Evolutionary conservation across 2,113 vertebrate genomes (phyloP).

Genomic region (Cricetomys ansorgei): DNA sequence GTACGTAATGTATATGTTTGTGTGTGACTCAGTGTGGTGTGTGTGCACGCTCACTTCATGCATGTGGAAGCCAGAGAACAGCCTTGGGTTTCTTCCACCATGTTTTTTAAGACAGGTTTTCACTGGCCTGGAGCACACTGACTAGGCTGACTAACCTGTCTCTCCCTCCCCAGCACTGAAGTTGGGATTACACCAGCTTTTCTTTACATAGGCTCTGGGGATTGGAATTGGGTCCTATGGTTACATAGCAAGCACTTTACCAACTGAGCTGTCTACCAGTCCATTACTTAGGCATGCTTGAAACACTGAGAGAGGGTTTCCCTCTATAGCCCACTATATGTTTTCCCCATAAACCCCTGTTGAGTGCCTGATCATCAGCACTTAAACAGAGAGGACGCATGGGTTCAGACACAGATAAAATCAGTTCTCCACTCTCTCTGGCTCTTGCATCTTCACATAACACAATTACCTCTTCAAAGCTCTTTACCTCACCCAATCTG

Average conservation of each 20-base stretch:
- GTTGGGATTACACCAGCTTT: not conserved
- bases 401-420: not conserved
- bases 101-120: not conserved
- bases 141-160: not conserved
- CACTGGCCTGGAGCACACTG: not conserved
- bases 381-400: not conserved
- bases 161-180: not conserved
- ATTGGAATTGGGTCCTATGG: not conserved
- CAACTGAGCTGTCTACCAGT: not conserved
- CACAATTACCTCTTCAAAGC: constrained; percentile 15
- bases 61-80: not conserved
- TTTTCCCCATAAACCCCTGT: not conserved
- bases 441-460: not conserved
- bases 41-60: no score
- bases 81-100: no score
- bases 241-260: not conserved
- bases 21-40: no score
- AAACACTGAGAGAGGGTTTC: no score
- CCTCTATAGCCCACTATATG: not conserved
- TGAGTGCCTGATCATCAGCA: not conserved
- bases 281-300: not conserved
- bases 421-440: not conserved
- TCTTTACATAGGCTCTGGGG: not conserved
- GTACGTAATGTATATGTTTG: no score
- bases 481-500: not conserved